Percentiles rank a stretch among this genome's conserved stretches.
phyloP scores from a whole-genome alignment of 2,113 vertebrate species.

The Lates calcarifer region DNA sequence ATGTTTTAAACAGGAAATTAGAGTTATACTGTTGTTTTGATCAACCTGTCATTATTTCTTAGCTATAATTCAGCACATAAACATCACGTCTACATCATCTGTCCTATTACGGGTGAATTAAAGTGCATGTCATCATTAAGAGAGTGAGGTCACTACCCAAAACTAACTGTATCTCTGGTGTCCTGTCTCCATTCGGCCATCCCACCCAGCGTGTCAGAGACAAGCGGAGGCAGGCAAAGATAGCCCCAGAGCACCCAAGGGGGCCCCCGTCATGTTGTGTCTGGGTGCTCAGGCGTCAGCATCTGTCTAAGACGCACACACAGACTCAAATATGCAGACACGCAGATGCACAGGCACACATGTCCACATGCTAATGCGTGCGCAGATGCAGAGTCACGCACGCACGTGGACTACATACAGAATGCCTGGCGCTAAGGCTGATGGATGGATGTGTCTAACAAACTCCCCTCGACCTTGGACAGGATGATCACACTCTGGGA shows the following conservation, averaged over 20 bases:
- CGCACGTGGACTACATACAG: background rate
- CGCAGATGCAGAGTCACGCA: slow-evolving; percentile 2
- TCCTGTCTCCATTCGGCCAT: slow-evolving; percentile 2
- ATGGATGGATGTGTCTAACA: slow-evolving; percentile 73
- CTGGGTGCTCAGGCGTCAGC: slow-evolving; percentile 52
- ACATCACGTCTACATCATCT: background rate
- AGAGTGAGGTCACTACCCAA: slow-evolving; percentile 1
- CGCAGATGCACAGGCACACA: slow-evolving; percentile 5
- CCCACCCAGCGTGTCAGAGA: slow-evolving; percentile 49
- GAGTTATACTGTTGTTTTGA: background rate
- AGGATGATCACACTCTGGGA: slow-evolving; percentile 66
- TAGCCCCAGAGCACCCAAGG: slow-evolving; percentile 19
- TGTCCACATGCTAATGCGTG: slow-evolving; percentile 3
- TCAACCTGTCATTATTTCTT: background rate
- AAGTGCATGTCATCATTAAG: background rate
- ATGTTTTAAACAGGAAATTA: background rate
- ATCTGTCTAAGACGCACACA: slow-evolving; percentile 27
- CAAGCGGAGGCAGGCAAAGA: slow-evolving; percentile 43
- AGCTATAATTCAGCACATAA: slow-evolving; percentile 1
- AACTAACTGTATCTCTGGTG: background rate
- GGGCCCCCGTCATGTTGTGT: slow-evolving; percentile 61
- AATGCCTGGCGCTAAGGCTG: slow-evolving; percentile 51
- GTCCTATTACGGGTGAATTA: background rate
- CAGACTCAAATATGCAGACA: slow-evolving; percentile 23
- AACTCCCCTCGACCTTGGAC: slow-evolving; percentile 72